phyloP scores from a whole-genome alignment of 2,888 invertebrate genomes.

The Drosophila koepferae region DNA sequence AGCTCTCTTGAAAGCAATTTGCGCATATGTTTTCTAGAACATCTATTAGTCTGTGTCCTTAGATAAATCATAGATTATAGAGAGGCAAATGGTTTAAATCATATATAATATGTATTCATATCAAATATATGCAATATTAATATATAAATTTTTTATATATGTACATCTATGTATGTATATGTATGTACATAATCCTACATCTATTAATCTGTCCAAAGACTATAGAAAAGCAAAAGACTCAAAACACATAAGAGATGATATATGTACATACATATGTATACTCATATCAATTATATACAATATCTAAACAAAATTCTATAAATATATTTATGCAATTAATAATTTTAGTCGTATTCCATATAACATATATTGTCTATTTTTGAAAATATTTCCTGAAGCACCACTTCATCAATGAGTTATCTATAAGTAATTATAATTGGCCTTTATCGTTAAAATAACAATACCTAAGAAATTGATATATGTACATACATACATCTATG shows the following conservation, averaged over 20 bases:
- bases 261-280: too few relatives aligned
- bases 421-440: neutral
- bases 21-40: neutral
- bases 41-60: neutral
- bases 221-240: too few relatives aligned
- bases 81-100: neutral
- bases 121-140: too few relatives aligned
- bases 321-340: too few relatives aligned
- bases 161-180: neutral
- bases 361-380: neutral
- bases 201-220: too few relatives aligned
- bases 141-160: neutral
- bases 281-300: too few relatives aligned
- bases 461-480: neutral
- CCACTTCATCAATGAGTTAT: neutral
- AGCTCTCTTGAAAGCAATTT: neutral
- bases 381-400: constrained; percentile 2
- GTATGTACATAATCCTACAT: too few relatives aligned
- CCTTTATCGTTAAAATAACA: neutral
- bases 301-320: too few relatives aligned
- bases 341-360: too few relatives aligned
- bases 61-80: neutral
- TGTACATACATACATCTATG: neutral
- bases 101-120: neutral
- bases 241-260: too few relatives aligned